phyloP scores from a whole-genome alignment of 2,113 vertebrate species.

The Pachypanchax playfairii region DNA sequence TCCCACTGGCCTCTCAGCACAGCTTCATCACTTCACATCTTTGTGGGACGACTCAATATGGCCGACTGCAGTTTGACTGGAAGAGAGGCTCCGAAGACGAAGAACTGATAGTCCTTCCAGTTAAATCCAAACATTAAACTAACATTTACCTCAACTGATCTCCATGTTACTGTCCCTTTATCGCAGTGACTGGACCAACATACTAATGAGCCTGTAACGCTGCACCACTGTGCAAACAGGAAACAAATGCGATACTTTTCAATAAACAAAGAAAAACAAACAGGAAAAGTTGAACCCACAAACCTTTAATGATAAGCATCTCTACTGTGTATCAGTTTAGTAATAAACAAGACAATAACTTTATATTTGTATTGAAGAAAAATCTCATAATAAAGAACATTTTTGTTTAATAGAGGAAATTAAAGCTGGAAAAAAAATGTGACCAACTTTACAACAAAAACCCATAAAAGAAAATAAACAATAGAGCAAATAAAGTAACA shows the following conservation, averaged over 20 bases:
- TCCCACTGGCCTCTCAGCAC: conserved; percentile 10
- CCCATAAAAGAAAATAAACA: conserved; percentile 2
- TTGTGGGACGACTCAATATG: conserved; percentile 15
- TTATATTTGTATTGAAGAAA: not conserved
- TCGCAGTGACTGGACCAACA: not conserved
- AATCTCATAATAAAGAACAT: not conserved
- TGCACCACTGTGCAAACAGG: too few relatives aligned
- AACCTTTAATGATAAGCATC: conserved; percentile 25
- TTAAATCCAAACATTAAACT: not conserved
- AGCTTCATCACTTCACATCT: conserved; percentile 1
- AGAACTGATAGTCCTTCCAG: not conserved
- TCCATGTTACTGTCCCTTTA: not conserved
- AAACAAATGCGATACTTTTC: too few relatives aligned
- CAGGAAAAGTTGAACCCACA: too few relatives aligned
- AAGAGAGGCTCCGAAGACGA: conserved; percentile 6
- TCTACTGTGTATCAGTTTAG: not conserved
- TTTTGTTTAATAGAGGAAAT: conserved; percentile 20
- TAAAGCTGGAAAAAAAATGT: conserved; percentile 46
- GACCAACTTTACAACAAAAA: conserved; percentile 25
- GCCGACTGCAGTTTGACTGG: conserved; percentile 37
- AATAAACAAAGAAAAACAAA: too few relatives aligned
- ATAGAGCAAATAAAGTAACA: not conserved
- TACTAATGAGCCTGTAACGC: too few relatives aligned
- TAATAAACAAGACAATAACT: not conserved
- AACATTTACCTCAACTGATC: too few relatives aligned